Percentiles rank a stretch among this genome's conserved stretches.
Conservation (phyloP, 2,888 invertebrate genomes). For the Xestia ashworthii region DNA sequence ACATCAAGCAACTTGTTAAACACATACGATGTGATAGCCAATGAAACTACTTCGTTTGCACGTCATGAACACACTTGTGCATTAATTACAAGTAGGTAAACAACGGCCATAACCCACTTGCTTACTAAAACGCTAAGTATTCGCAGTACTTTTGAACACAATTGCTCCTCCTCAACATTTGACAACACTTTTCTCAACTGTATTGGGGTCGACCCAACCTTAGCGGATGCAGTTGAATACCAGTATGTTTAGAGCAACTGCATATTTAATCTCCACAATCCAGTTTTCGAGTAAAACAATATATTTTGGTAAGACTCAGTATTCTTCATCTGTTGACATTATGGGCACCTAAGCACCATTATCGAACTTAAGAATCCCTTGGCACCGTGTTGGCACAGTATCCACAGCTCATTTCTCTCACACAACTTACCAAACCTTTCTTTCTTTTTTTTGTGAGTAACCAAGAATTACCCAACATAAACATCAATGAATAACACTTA, state of each 20-base stretch:
- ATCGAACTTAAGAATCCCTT: neutral
- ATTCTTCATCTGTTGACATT: neutral
- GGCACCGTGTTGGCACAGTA: neutral
- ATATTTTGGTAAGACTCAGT: neutral
- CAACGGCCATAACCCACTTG: neutral
- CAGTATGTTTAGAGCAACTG: neutral
- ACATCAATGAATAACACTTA: constrained; percentile 50
- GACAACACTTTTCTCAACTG: neutral
- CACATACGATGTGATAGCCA: neutral
- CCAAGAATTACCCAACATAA: constrained; percentile 33
- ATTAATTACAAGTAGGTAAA: constrained; percentile 6
- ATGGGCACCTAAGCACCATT: neutral
- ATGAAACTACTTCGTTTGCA: constrained; percentile 6
- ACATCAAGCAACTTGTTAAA: neutral
- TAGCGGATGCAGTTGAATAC: neutral
- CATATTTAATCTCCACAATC: neutral
- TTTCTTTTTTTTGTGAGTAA: neutral
- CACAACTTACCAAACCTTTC: constrained; percentile 1
- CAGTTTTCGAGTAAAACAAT: neutral
- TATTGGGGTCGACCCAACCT: neutral
- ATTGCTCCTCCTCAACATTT: neutral
- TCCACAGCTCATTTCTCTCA: neutral
- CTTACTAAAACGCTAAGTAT: neutral
- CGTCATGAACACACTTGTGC: constrained; percentile 5
- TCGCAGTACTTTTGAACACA: neutral